Evolutionary conservation across 1,140 invertebrate genomes (phyloP).

Genomic region (Muscidifurax raptorellus): DNA sequence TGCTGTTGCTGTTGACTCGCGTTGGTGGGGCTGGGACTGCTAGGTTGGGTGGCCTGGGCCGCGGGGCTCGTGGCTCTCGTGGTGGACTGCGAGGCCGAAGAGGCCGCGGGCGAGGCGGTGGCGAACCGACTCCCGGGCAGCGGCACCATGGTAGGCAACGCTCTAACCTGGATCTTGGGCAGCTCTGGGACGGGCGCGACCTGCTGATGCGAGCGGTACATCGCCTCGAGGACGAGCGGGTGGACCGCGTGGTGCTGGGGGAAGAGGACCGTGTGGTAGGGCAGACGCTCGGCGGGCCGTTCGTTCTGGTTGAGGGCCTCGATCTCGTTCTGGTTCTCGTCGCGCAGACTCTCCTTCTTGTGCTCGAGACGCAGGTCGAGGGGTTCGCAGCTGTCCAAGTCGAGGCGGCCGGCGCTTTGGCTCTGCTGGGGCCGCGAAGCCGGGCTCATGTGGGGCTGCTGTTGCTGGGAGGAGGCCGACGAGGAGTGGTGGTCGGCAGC

Average conservation of each 20-base stretch:
- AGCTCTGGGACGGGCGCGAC: conserved; percentile 67
- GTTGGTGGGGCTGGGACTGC: conserved; percentile 66
- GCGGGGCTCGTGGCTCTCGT: conserved; percentile 50
- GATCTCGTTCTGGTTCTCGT: conserved; percentile 81
- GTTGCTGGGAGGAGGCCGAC: conserved; percentile 44
- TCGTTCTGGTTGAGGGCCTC: conserved; percentile 71
- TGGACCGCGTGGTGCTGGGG: conserved; percentile 80
- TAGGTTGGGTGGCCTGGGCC: conserved; percentile 57
- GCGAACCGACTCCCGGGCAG: conserved; percentile 72
- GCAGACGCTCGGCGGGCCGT: conserved; percentile 45
- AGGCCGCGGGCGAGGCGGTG: conserved; percentile 63
- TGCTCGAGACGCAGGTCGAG: conserved; percentile 88
- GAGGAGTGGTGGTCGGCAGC: conserved; percentile 56
- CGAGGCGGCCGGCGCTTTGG: conserved; percentile 52
- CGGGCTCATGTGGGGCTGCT: conserved; percentile 76
- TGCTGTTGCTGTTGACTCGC: conserved; percentile 47
- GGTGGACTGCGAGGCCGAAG: conserved; percentile 59
- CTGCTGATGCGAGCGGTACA: conserved; percentile 78
- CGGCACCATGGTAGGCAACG: conserved; percentile 72
- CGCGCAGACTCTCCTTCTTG: conserved; percentile 83
- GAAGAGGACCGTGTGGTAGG: conserved; percentile 77
- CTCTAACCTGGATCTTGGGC: conserved; percentile 75
- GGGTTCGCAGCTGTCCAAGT: conserved; percentile 78
- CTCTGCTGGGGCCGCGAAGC: conserved; percentile 71
- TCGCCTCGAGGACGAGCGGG: conserved; percentile 82